A percentile compares a stretch with the other conserved stretches of the same genome.
Evolutionary conservation across 2,113 vertebrate species (phyloP).

Genomic region (Acinonyx jubatus): DNA sequence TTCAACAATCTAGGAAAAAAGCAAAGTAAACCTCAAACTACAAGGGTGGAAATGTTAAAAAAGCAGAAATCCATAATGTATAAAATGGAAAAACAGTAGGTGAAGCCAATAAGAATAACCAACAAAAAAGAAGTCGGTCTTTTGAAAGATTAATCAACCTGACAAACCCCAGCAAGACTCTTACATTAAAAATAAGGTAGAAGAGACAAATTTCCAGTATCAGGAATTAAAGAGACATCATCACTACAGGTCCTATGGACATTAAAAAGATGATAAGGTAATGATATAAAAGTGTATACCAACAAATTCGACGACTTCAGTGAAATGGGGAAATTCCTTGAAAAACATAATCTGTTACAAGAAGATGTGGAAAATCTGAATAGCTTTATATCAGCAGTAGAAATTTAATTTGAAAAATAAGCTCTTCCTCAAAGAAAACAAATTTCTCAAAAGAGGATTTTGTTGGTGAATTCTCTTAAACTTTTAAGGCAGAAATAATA

Average conservation of each 20-base stretch:
- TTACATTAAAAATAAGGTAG: neutral
- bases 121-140: neutral
- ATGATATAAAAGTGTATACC: neutral
- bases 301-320: neutral
- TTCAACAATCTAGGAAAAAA: neutral
- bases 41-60: conserved; percentile 37
- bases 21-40: neutral
- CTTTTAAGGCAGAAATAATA: neutral
- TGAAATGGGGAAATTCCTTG: neutral
- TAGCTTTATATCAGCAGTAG: neutral
- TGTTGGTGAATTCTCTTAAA: neutral
- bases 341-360: neutral
- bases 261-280: neutral
- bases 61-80: conserved; percentile 12
- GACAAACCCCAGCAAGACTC: neutral
- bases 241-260: neutral
- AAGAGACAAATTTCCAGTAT: neutral
- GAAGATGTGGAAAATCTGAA: neutral
- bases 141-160: conserved; percentile 24
- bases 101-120: neutral
- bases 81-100: neutral
- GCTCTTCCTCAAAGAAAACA: neutral
- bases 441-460: neutral
- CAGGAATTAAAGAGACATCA: neutral
- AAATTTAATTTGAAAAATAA: neutral